These are phyloP conservation scores for Drosophila pallidifrons DNA, from an alignment of 1,140 invertebrate genomes.

Conservation along the genomic window DNA sequence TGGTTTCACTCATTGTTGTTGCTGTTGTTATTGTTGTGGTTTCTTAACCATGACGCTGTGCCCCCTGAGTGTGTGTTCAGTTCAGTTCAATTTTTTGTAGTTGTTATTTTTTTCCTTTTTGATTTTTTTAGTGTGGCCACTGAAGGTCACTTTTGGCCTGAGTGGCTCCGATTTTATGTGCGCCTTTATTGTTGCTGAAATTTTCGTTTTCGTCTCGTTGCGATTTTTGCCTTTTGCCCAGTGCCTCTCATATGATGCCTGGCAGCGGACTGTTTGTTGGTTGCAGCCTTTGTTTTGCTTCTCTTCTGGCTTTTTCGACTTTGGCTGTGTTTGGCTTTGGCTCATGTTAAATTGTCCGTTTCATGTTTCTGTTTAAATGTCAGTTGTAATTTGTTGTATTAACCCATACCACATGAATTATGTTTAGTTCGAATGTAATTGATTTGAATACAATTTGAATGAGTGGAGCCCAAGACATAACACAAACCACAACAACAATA, in stretches of 20 bases:
- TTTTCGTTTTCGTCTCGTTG: slow-evolving; percentile 56
- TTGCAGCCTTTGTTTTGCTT: slow-evolving; percentile 54
- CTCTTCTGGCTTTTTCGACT: slow-evolving; percentile 6
- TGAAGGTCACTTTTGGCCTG: slow-evolving; percentile 51
- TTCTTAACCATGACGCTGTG: slow-evolving; percentile 28
- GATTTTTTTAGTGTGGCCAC: slow-evolving; percentile 23
- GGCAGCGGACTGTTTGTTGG: slow-evolving; percentile 26
- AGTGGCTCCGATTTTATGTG: slow-evolving; percentile 70
- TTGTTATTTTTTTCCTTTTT: not conserved
- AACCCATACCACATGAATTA: slow-evolving; percentile 83
- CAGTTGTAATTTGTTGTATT: slow-evolving; percentile 83
- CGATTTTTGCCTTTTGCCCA: slow-evolving; percentile 35
- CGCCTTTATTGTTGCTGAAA: slow-evolving; percentile 63
- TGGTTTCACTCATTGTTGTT: slow-evolving; percentile 13
- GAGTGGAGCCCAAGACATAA: slow-evolving; percentile 50
- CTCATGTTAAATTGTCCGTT: slow-evolving; percentile 81
- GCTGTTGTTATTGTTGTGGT: slow-evolving; percentile 33
- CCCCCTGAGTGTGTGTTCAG: slow-evolving; percentile 53
- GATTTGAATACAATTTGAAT: slow-evolving; percentile 83
- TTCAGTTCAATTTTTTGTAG: slow-evolving; percentile 33
- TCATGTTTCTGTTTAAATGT: slow-evolving; percentile 83
- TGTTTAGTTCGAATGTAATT: slow-evolving; percentile 83
- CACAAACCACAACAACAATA: slow-evolving; percentile 54
- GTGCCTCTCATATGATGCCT: slow-evolving; percentile 72
- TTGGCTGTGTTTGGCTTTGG: slow-evolving; percentile 43